Evolutionary conservation across 1,140 invertebrate genomes (phyloP).

Genomic region (Epicauta chinensis): DNA sequence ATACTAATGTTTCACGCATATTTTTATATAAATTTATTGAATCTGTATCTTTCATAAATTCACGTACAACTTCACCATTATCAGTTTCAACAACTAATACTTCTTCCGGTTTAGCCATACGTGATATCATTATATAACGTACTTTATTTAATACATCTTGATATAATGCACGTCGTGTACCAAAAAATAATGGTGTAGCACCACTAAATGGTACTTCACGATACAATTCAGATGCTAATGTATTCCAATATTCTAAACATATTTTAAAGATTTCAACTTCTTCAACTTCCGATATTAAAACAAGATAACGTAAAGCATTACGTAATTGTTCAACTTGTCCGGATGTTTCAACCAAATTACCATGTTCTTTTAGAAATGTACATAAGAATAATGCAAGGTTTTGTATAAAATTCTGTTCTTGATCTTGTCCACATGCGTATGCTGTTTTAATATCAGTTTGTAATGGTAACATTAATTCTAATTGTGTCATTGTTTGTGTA

Average conservation of each 20-base stretch:
- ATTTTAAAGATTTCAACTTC: conserved; percentile 99
- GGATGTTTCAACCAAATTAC: conserved; percentile 76
- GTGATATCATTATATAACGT: conserved; percentile 97
- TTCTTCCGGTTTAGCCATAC: conserved; percentile 99
- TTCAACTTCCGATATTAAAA: conserved; percentile 97
- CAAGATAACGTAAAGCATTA: conserved; percentile 87
- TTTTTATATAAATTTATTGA: conserved; percentile 99
- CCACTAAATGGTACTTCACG: conserved; percentile 53
- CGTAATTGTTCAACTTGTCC: conserved; percentile 63
- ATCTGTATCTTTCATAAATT: conserved; percentile 99
- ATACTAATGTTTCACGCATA: conserved; percentile 98
- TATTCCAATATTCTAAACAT: conserved; percentile 98
- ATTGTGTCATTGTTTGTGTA: conserved; percentile 82
- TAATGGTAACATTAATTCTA: conserved; percentile 86
- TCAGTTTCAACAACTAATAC: conserved; percentile 99
- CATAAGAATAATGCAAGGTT: conserved; percentile 97
- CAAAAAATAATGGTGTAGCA: conserved; percentile 43
- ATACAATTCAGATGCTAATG: conserved; percentile 86
- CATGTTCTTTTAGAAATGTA: conserved; percentile 95
- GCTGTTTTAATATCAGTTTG: conserved; percentile 90
- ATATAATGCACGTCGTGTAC: conserved; percentile 40
- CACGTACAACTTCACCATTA: conserved; percentile 97
- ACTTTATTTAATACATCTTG: conserved; percentile 77
- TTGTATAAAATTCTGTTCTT: conserved; percentile 99
- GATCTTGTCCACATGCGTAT: conserved; percentile 87